phyloP scores from a whole-genome alignment of 2,113 vertebrate species.

The Ibidorhyncha struthersii region DNA sequence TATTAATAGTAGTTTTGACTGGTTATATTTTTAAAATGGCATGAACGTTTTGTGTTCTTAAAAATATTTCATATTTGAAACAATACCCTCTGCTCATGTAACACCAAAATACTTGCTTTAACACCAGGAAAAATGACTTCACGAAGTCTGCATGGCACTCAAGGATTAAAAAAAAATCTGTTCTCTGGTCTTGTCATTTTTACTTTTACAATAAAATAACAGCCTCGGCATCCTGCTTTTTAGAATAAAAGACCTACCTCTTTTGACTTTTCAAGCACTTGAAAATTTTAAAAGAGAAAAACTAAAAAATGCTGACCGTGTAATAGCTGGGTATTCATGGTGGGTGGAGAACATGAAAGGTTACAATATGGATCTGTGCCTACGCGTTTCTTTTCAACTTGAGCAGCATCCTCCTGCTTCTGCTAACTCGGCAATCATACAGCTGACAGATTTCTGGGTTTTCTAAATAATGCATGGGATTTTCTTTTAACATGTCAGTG shows the following conservation, averaged over 20 bases:
- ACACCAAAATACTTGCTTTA: constrained; percentile 18
- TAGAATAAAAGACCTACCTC: constrained; percentile 66
- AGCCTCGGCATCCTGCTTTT: constrained; percentile 54
- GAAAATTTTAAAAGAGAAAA: constrained; percentile 74
- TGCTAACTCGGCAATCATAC: constrained; percentile 85
- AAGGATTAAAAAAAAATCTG: neutral
- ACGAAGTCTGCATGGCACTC: constrained; percentile 16
- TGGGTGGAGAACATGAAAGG: constrained; percentile 78
- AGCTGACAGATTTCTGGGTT: constrained; percentile 81
- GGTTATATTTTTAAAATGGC: neutral
- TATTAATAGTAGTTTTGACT: neutral
- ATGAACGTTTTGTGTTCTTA: neutral
- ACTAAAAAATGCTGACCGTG: constrained; percentile 76
- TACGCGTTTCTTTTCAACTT: constrained; percentile 76
- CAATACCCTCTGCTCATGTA: neutral
- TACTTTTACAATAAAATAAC: constrained; percentile 66
- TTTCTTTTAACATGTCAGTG: constrained; percentile 87
- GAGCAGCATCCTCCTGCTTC: constrained; percentile 78
- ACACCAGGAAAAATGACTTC: constrained; percentile 20
- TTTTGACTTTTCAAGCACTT: constrained; percentile 69
- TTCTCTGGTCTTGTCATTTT: constrained; percentile 61
- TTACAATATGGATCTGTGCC: constrained; percentile 76
- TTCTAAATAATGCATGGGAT: constrained; percentile 88
- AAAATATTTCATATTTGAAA: neutral
- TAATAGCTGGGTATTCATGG: constrained; percentile 76